These are phyloP conservation scores for Alauda arvensis DNA, from an alignment of 2,797 vertebrate genomes.

Conservation along the genomic window DNA sequence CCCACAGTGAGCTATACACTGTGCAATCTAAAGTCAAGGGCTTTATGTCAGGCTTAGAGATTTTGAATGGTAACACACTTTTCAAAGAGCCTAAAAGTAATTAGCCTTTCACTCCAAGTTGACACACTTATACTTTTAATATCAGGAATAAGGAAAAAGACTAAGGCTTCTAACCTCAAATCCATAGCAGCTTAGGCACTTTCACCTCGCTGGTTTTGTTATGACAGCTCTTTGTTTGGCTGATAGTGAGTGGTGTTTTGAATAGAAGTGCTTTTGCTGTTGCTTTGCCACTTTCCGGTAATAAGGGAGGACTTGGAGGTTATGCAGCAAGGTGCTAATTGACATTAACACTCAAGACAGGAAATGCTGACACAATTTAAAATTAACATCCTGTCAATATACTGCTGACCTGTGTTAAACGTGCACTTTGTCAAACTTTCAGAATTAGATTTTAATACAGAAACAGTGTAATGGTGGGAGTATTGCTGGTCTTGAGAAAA, in stretches of 20 bases:
- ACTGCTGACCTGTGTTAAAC: conserved; percentile 39
- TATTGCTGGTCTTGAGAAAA: background rate
- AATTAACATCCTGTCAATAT: conserved; percentile 55
- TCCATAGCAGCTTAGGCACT: conserved; percentile 24
- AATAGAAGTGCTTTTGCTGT: conserved; percentile 44
- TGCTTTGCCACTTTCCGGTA: conserved; percentile 49
- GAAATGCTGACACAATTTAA: conserved; percentile 70
- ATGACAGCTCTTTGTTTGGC: conserved; percentile 57
- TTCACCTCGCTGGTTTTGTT: conserved; percentile 49
- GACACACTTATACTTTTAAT: conserved; percentile 43
- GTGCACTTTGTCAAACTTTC: conserved; percentile 42
- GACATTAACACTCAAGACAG: conserved; percentile 53
- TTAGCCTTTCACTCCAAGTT: conserved; percentile 45
- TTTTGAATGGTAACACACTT: conserved; percentile 35
- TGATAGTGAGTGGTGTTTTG: conserved; percentile 50
- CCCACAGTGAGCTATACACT: conserved; percentile 4
- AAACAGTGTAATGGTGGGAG: background rate
- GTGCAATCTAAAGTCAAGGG: conserved; percentile 38
- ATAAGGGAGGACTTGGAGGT: conserved; percentile 61
- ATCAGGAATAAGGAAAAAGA: conserved; percentile 41
- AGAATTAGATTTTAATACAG: conserved; percentile 41
- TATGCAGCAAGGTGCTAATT: conserved; percentile 66
- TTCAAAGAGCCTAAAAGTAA: conserved; percentile 48
- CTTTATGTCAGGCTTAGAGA: conserved; percentile 51
- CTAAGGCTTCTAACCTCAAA: conserved; percentile 41